Evolutionary conservation across 2,113 vertebrate genomes (phyloP), one percentile per base, ranked within the genome.

Genomic region (Prochilodus magdalenae): DNA sequence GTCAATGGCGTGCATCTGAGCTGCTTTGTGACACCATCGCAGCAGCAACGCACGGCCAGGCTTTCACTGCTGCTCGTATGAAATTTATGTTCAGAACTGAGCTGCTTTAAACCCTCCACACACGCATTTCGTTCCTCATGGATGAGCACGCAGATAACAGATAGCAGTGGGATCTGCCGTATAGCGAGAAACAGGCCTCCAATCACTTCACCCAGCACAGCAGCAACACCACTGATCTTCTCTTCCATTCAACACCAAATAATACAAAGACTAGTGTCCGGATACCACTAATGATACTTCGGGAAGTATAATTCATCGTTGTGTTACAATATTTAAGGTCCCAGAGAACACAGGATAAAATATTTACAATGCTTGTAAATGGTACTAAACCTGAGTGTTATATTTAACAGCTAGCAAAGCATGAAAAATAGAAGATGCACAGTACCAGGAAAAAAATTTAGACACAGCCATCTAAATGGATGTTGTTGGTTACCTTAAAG

Each of bases 1-100:
- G 44, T 81, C 44, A 47, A 62, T 74, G 44, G 60, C 5, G 67
- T 79, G 33, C 47, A 72, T 44, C 69, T 81, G 30, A 82, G 70
- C 53, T 33, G 62, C 84, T 81, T 55, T 55, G 59, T 53, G 27
- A 74, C 24, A 10, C 63, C 18, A 66, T 30, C 66, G 4, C 55
- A 67, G 57, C 14, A 47, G 62, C 57, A 55, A 16, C 30, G 20
- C n/a, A 44, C 5, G 69, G 29, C 20, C 20, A 40, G 72, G 36
- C 24, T 78, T 74, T 60, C 12, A 57, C 11, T 16, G n/a, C 15
- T 15, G 47, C 8, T 77, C 59, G 16, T 40, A 33, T 44, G 3
- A 73, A 78, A 85, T 86, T 73, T 76, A 85, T 82, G 75, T 73
- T 79, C 15, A 76, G 57, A 40, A 59, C 75, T 82, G 40, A 70